Base-by-base conservation (phyloP, 2,888 invertebrate species). In the Nymphalis urticae region DNA sequence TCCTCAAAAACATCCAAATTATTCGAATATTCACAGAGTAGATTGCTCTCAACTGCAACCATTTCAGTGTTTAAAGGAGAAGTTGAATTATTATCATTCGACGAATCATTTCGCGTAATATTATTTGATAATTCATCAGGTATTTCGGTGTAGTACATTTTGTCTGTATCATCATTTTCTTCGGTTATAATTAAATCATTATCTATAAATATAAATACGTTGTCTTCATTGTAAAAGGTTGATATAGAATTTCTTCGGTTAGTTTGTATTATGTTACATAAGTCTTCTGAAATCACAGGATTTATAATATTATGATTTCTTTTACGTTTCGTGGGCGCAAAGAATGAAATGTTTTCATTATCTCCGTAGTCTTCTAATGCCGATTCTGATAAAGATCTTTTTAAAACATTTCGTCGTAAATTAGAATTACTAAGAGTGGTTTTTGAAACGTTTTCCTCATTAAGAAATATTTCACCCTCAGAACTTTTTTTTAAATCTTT, bases 151-250 rank as follows among this genome's bases (percentile, higher is more conserved):
- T 82, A 87, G 76, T 85, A 87, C 65, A 87, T 77, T 78, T 89
- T 89, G 64, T 83, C 82, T 58, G 77, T 75, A 48, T 81, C 85
- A 47, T 82, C 85, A 72, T 78, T 82, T 78, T 86, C 90, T 76
- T 88, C 87, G 2, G 86, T 78, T 73, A 91, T 82, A 73, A 91
- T 86, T 72, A 88, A 87, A 73, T 86, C 82, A 73, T 91, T 82
- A 70, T 90, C 89, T 73, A 92, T 90, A 58, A 90, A 78, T 73
- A 92, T 92, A 76, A 90, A 92, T 78, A 92, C 84, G 80, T 87
- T 87, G 70, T 88, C 87, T 75, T 87, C 89, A 67, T 86, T 85
- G 75, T 85, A 87, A 58, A 86, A 75, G 53, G 89, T 82, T 50
- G 90, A 88, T 71, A 91, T 82, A 27, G 92, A 92, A 77, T 92